Base-by-base conservation (phyloP, 2,888 invertebrate genomes). In the Suillia variegata region DNA sequence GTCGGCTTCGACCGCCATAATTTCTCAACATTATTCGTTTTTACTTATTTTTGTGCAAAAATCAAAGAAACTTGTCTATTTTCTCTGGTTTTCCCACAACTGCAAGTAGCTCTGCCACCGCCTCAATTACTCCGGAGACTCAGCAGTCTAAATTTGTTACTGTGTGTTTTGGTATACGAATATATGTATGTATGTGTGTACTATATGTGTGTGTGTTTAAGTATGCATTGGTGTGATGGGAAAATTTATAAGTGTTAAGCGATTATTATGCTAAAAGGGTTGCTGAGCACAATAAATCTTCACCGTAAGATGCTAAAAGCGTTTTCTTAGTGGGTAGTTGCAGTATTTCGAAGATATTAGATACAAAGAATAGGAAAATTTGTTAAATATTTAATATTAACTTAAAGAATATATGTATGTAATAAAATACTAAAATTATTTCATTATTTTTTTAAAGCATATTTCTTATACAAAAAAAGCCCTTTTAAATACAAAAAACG, bases 261-360 rank as follows among this genome's bases (percentile, higher is more conserved):
- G 31, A 8, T 53, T 53, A 42, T 53, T 53, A 53, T 53, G 42
- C 42, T 13, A 38, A 21, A 53, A 20, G 33, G 22, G 12, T 38
- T 34, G 22, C n/a, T n/a, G 10, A 22, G 38, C 12, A 34, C 38
- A 12, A 53, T 53, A 53, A 42, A 53, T 56, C 49, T 49, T 49
- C 10, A 47, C n/a, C n/a, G n/a, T n/a, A n/a, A n/a, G n/a, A n/a
- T n/a, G n/a, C n/a, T n/a, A n/a, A n/a, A n/a, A n/a, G n/a, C n/a
- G n/a, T n/a, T n/a, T n/a, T n/a, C n/a, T n/a, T n/a, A n/a, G n/a
- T n/a, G n/a, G n/a, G n/a, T n/a, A n/a, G n/a, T n/a, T n/a, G n/a
- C n/a, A n/a, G n/a, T n/a, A n/a, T n/a, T n/a, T n/a, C n/a, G n/a
- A n/a, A n/a, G n/a, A n/a, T n/a, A n/a, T n/a, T n/a, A n/a, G n/a